Evolutionary conservation across 2,888 invertebrate genomes (phyloP), one percentile per base, ranked within the genome.

Genomic region (Antheraea yamamai): DNA sequence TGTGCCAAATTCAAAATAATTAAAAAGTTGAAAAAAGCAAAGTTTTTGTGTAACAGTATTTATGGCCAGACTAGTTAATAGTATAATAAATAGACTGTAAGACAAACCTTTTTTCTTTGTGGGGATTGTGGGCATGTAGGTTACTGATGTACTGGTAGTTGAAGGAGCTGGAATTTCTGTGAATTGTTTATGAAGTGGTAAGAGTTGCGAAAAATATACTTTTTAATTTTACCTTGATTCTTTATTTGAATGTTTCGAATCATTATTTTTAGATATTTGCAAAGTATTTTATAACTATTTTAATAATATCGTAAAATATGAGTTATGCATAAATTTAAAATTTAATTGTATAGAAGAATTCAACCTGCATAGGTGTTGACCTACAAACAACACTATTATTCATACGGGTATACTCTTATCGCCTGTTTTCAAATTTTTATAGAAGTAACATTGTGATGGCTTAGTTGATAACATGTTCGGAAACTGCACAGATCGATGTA

Each of bases 141-240:
- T 95, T 71, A 95, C 91, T 72, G 94, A 92, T 55, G 95, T 96
- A 78, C 96, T 95, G 61, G 96, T 96, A 78, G 97, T 97, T 52
- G 97, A 97, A 58, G 98, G 98, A 39, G 97, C 97, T 71, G 98
- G 97, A 91, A 98, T 97, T 96, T 98, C 98, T 98, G 95, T 58
- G 88, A 94, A 83, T 84, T 58, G 8, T 70, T 20, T 70, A 70
- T 26, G 64, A 66, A 30, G 18, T 6, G 2, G 12, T 66, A 66
- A 66, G 64, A 66, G 14, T 30, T 23, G 61, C 12, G n/a, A 61
- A 23, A 7, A 61, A 61, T 23, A 20, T 23, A 61, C 23, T 7
- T 61, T n/a, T 23, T n/a, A n/a, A 58, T n/a, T 52, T 52, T 52
- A 14, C 14, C 12, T 52, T 52, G 16, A 55, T 55, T 12, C 18